These are phyloP conservation scores for Falco punctatus DNA, from an alignment of 2,113 vertebrate species.

Conservation along the genomic window DNA sequence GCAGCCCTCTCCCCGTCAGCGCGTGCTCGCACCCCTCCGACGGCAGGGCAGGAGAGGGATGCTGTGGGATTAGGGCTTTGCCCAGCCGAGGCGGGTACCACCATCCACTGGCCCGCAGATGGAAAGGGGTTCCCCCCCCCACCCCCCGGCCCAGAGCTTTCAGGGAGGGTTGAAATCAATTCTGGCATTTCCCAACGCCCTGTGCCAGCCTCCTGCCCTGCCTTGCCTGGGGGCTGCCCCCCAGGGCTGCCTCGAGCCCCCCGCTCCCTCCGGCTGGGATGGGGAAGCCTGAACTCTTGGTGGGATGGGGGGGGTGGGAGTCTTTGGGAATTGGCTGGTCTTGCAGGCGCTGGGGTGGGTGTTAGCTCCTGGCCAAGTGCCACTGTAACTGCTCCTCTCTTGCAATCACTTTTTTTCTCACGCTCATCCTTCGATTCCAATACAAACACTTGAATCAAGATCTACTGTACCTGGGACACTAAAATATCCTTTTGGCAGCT, in stretches of 20 bases:
- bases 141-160: too few relatives aligned
- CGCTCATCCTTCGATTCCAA: conserved; percentile 55
- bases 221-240: not conserved
- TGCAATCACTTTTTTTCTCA: not conserved
- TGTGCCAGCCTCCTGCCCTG: not conserved
- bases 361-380: conserved; percentile 11
- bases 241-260: not conserved
- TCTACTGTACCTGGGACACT: conserved; percentile 77
- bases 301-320: conserved; percentile 35
- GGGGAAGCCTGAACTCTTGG: conserved; percentile 13
- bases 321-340: conserved; percentile 27
- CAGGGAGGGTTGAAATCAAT: not conserved
- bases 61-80: not conserved
- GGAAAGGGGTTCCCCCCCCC: not conserved
- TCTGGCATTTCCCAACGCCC: not conserved
- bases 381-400: conserved; percentile 4
- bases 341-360: not conserved
- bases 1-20: not conserved
- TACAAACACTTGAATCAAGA: conserved; percentile 77
- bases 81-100: not conserved
- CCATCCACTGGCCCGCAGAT: not conserved
- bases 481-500: conserved; percentile 54
- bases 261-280: accelerated
- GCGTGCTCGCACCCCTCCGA: accelerated
- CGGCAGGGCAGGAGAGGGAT: not conserved